Conservation (phyloP, 1,140 invertebrate genomes). For the Nasonia vitripennis region DNA sequence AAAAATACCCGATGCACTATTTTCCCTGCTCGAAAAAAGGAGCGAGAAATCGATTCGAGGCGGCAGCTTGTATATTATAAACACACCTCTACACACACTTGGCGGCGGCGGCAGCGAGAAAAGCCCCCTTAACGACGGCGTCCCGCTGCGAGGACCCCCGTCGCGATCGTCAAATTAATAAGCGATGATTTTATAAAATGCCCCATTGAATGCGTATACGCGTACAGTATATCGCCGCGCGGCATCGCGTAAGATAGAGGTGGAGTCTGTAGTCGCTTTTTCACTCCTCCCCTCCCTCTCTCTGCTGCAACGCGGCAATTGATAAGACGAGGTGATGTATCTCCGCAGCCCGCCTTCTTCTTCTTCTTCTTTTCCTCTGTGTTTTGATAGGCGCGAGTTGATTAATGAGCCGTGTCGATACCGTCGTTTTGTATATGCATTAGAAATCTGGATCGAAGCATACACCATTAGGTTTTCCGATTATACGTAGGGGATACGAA, state of each 20-base stretch:
- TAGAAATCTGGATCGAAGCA: background rate
- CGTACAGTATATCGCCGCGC: constrained; percentile 67
- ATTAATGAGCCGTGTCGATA: background rate
- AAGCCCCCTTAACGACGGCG: background rate
- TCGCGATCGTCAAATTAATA: constrained; percentile 73
- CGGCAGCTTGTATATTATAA: background rate
- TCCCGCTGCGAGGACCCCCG: constrained; percentile 59
- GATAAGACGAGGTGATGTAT: background rate
- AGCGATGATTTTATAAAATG: constrained; percentile 72
- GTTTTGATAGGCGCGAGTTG: background rate
- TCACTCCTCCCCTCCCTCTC: background rate
- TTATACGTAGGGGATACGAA: background rate
- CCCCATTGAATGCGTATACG: constrained; percentile 39
- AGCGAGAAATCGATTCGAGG: background rate
- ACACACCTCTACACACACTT: background rate
- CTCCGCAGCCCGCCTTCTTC: background rate
- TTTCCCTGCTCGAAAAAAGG: background rate
- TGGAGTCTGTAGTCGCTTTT: constrained; percentile 6
- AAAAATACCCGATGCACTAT: constrained; percentile 1
- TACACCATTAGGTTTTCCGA: background rate
- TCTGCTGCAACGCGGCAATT: background rate
- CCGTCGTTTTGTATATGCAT: background rate
- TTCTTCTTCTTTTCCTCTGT: background rate
- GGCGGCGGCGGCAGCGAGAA: background rate
- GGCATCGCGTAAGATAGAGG: constrained; percentile 55